phyloP scores from a whole-genome alignment of 1,140 invertebrate genomes.

The Drosophila navojoa region DNA sequence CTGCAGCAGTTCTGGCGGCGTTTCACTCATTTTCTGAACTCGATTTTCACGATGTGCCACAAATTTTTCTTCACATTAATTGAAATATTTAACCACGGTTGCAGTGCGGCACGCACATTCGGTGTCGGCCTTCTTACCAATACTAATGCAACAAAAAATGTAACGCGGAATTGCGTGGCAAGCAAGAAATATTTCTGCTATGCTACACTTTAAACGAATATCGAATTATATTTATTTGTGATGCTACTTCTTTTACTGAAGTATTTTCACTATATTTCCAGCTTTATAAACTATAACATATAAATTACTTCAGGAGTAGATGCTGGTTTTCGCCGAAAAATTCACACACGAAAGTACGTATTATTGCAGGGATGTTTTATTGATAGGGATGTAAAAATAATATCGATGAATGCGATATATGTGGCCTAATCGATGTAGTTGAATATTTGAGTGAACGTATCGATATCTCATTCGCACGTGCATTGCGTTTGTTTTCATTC shows the following conservation, averaged over 20 bases:
- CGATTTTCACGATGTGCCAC: not conserved
- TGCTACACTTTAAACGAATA: not conserved
- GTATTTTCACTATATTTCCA: slow-evolving; percentile 14
- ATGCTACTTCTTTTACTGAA: slow-evolving; percentile 42
- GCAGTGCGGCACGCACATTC: not conserved
- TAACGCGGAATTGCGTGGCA: slow-evolving; percentile 26
- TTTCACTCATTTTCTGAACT: slow-evolving; percentile 57
- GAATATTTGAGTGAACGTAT: not conserved
- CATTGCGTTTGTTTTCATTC: slow-evolving; percentile 44
- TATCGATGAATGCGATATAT: not conserved
- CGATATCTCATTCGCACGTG: slow-evolving; percentile 41
- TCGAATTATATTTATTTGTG: not conserved
- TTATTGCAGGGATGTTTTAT: slow-evolving; percentile 31
- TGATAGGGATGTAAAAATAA: not conserved
- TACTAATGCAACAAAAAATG: slow-evolving; percentile 16
- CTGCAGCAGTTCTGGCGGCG: slow-evolving; percentile 57
- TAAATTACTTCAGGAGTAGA: slow-evolving; percentile 14
- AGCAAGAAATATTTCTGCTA: slow-evolving; percentile 1
- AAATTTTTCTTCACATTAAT: slow-evolving; percentile 25
- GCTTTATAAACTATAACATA: slow-evolving; percentile 1
- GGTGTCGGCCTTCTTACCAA: slow-evolving; percentile 4
- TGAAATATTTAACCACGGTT: not conserved
- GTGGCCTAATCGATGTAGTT: too few relatives aligned
- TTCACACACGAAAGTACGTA: slow-evolving; percentile 16
- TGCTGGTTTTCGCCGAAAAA: slow-evolving; percentile 42